phyloP scores from a whole-genome alignment of 2,113 vertebrate genomes.

The Rafetus swinhoei region DNA sequence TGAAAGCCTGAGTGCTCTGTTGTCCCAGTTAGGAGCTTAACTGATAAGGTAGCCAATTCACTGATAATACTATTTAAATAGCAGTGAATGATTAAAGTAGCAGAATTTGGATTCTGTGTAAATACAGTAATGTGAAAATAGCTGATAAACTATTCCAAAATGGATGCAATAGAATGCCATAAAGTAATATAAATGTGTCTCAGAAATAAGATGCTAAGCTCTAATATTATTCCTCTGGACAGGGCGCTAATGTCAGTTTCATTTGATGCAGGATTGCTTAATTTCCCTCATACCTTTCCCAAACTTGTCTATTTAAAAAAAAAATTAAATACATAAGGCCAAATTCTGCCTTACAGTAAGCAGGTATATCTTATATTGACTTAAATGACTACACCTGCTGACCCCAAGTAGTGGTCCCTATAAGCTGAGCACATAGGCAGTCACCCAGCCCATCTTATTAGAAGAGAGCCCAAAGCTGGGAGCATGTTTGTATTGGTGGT shows the following conservation, averaged over 20 bases:
- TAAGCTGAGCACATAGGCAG: no score
- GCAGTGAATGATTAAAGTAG: slow-evolving; percentile 66
- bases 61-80: slow-evolving; percentile 73
- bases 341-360: neutral
- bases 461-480: no score
- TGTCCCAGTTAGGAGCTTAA: slow-evolving; percentile 43
- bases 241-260: neutral
- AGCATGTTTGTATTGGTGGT: no score
- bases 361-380: neutral
- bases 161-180: slow-evolving; percentile 49
- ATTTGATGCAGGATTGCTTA: neutral
- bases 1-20: slow-evolving; percentile 40
- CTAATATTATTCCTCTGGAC: neutral
- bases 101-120: slow-evolving; percentile 60
- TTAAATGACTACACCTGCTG: neutral
- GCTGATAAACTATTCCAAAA: slow-evolving; percentile 42
- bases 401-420: neutral
- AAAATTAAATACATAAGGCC: neutral
- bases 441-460: no score
- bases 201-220: neutral
- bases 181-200: slow-evolving; percentile 22
- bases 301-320: neutral
- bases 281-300: neutral
- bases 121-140: slow-evolving; percentile 56
- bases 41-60: slow-evolving; percentile 65